These are phyloP conservation scores for Odontocolon sp. DNA, from an alignment of 2,888 invertebrate genomes.

Conservation along the genomic window DNA sequence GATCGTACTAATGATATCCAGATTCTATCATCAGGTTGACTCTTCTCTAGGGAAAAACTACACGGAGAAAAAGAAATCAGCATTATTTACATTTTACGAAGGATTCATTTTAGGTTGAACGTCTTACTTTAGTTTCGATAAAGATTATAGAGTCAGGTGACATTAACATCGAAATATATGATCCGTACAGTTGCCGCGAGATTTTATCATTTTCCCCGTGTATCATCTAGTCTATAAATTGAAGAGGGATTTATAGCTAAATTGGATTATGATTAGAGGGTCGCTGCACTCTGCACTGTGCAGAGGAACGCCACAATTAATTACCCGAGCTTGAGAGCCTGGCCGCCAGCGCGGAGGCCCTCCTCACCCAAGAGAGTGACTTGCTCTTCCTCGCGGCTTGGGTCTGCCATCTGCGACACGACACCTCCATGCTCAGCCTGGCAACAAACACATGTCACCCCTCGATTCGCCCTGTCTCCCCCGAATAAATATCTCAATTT, in stretches of 20 bases:
- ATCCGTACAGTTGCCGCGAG: too few species aligned
- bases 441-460: conserved; percentile 83
- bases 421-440: conserved; percentile 87
- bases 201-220: too few species aligned
- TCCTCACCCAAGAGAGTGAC: conserved; percentile 98
- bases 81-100: too few species aligned
- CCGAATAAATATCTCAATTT: conserved; percentile 49
- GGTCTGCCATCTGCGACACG: conserved; percentile 97
- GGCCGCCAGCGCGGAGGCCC: conserved; percentile 96
- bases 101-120: too few species aligned
- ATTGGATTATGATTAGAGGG: conserved; percentile 18
- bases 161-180: too few species aligned
- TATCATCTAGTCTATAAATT: too few species aligned
- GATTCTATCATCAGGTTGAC: background rate
- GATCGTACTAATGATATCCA: conserved; percentile 57
- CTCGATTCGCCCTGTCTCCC: conserved; percentile 78
- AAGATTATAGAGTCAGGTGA: too few species aligned
- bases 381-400: conserved; percentile 97
- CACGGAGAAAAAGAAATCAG: too few species aligned
- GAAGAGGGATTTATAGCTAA: too few species aligned
- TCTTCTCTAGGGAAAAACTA: background rate
- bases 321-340: conserved; percentile 99
- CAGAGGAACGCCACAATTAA: conserved; percentile 80
- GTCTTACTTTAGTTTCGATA: too few species aligned
- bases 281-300: conserved; percentile 71